A percentile compares a stretch with the other conserved stretches of the same genome.
Conservation (phyloP, 2,797 vertebrate genomes). For the Neoniphon sammara region DNA sequence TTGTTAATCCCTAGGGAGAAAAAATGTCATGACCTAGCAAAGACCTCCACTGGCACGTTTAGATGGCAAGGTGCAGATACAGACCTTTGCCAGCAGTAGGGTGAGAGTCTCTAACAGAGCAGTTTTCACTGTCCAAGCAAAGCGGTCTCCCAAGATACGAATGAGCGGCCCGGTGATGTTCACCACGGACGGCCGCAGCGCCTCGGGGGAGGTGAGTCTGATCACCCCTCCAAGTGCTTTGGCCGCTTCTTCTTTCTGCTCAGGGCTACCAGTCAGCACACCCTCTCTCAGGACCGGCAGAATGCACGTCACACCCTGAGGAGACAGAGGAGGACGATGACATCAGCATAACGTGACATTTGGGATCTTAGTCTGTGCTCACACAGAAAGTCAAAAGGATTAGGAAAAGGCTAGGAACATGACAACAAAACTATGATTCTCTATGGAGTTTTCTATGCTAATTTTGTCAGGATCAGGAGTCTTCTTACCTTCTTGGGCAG, state of each 20-base stretch:
- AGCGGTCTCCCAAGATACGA: slow-evolving; percentile 97
- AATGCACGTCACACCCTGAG: slow-evolving; percentile 95
- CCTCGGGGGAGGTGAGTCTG: slow-evolving; percentile 94
- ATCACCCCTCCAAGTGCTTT: slow-evolving; percentile 95
- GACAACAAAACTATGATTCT: background rate
- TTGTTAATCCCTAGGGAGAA: background rate
- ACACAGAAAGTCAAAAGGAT: background rate
- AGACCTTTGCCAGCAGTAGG: slow-evolving; percentile 93
- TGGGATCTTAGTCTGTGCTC: no score
- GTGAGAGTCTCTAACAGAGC: slow-evolving; percentile 96
- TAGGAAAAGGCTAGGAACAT: background rate
- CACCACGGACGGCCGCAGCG: slow-evolving; percentile 94
- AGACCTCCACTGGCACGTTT: background rate
- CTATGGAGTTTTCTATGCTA: background rate
- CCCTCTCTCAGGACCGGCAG: slow-evolving; percentile 95
- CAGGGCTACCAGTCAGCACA: slow-evolving; percentile 93
- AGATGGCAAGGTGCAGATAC: background rate
- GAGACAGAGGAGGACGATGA: slow-evolving; percentile 1
- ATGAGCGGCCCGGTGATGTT: slow-evolving; percentile 98
- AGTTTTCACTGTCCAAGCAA: slow-evolving; percentile 95
- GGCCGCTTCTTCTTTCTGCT: slow-evolving; percentile 98
- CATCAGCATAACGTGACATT: background rate
- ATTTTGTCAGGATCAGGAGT: background rate
- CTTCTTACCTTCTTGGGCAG: slow-evolving; percentile 94
- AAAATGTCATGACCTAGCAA: background rate